phyloP scores from a whole-genome alignment of 1,140 invertebrate genomes.

The Drosophila ironensis region DNA sequence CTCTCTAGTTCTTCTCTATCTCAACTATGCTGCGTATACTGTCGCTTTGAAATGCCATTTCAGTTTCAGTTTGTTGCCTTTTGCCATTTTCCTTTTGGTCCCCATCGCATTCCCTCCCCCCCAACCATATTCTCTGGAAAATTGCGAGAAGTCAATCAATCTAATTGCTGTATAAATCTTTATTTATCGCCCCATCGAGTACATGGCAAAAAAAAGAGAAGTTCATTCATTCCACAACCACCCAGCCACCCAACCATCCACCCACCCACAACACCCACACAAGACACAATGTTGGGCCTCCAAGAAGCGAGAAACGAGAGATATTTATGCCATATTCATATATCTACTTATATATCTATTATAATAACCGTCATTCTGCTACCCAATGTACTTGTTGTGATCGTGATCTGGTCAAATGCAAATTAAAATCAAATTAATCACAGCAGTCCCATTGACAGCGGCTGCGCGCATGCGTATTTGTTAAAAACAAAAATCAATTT shows the following conservation, averaged over 20 bases:
- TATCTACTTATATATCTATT: constrained; percentile 33
- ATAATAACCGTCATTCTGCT: constrained; percentile 26
- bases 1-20: constrained; percentile 1
- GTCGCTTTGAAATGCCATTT: constrained; percentile 41
- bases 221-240: constrained; percentile 25
- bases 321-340: constrained; percentile 54
- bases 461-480: constrained; percentile 78
- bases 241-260: neutral
- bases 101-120: constrained; percentile 12
- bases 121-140: neutral
- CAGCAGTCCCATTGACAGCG: constrained; percentile 68
- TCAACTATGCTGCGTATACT: constrained; percentile 4
- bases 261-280: constrained; percentile 18
- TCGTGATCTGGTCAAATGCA: constrained; percentile 41
- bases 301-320: constrained; percentile 32
- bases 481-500: constrained; percentile 33
- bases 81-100: constrained; percentile 1
- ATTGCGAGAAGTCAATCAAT: constrained; percentile 21
- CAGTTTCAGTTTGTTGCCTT: constrained; percentile 13
- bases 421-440: constrained; percentile 43
- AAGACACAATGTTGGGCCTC: constrained; percentile 41
- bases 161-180: constrained; percentile 22
- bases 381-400: constrained; percentile 36
- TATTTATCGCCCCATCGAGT: constrained; percentile 30
- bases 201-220: constrained; percentile 23